phyloP scores from a whole-genome alignment of 2,888 invertebrate species.

The Agrochola circellaris region DNA sequence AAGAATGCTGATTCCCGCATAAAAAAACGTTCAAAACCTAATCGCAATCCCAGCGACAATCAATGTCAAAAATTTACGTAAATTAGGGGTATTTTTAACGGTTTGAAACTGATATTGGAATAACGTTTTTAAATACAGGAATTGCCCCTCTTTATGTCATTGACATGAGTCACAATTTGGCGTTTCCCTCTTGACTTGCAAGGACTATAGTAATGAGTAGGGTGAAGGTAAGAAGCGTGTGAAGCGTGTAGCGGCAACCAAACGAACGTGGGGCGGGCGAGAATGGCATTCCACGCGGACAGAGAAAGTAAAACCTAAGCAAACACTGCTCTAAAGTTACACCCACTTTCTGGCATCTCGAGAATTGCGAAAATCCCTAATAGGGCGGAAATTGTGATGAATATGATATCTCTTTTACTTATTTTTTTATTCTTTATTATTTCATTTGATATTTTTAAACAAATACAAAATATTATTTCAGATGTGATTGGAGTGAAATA shows the following conservation, averaged over 20 bases:
- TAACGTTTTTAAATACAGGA: not conserved
- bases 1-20: not conserved
- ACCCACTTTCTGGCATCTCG: conserved; percentile 1
- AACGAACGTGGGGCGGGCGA: conserved; percentile 70
- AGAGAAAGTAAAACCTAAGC: conserved; percentile 84
- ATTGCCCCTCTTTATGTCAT: not conserved
- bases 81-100: not conserved
- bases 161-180: not conserved
- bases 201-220: conserved; percentile 25
- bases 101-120: not conserved
- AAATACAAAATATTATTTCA: not conserved
- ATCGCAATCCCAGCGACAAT: not conserved
- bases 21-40: not conserved
- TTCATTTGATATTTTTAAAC: not conserved
- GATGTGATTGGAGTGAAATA: not conserved
- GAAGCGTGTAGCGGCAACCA: conserved; percentile 62
- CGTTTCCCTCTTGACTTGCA: not conserved
- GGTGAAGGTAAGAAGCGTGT: conserved; percentile 62
- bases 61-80: too few relatives aligned
- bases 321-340: not conserved
- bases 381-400: not conserved
- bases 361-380: not conserved
- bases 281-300: conserved; percentile 79
- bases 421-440: not conserved
- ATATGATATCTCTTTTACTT: not conserved